Percentiles rank a stretch among this genome's conserved stretches.
phyloP scores from a whole-genome alignment of 2,113 vertebrate genomes.

The Gallinago paraguaiae region DNA sequence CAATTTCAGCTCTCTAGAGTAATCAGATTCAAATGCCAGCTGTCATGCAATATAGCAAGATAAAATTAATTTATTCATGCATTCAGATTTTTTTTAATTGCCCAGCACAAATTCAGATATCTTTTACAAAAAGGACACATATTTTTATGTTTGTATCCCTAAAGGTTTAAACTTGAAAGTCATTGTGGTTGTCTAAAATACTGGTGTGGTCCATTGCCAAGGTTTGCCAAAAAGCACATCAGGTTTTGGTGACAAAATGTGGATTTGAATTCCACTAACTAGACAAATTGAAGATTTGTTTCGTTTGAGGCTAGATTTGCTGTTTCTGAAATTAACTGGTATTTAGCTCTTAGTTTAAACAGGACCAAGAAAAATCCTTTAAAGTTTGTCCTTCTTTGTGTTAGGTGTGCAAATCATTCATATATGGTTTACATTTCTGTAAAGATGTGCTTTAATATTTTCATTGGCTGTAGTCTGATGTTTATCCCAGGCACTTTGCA shows the following conservation, averaged over 20 bases:
- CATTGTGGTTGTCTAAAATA: neutral
- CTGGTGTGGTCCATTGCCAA: neutral
- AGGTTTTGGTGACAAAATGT: neutral
- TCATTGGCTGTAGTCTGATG: neutral
- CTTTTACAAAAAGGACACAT: neutral
- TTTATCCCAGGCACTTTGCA: neutral
- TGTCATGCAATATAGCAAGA: neutral
- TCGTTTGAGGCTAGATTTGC: neutral
- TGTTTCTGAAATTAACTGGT: neutral
- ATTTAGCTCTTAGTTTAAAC: neutral
- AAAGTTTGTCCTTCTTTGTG: neutral
- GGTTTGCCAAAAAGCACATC: neutral
- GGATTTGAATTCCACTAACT: neutral
- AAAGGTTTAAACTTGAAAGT: neutral
- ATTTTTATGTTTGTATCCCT: neutral
- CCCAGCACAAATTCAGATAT: neutral
- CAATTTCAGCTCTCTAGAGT: neutral
- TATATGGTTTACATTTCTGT: neutral
- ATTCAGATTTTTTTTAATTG: neutral
- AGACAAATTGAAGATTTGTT: neutral
- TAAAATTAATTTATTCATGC: neutral
- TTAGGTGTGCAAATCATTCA: neutral
- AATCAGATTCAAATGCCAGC: neutral
- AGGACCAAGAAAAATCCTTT: neutral
- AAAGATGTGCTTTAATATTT: neutral